Evolutionary conservation across 2,113 vertebrate genomes (phyloP).

Genomic region (Anas platyrhynchos): DNA sequence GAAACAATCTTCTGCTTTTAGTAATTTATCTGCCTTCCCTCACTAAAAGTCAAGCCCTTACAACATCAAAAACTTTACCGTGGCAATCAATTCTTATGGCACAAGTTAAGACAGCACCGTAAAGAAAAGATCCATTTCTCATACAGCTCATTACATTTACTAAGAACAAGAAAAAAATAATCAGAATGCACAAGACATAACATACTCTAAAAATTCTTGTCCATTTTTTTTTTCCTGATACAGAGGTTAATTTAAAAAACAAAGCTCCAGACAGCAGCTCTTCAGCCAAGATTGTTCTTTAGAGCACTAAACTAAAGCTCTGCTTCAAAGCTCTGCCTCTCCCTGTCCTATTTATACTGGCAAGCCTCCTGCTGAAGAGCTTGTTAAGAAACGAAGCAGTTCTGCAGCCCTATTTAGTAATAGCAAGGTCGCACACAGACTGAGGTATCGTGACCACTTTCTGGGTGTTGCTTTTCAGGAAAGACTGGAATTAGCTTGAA

Average conservation of each 20-base stretch:
- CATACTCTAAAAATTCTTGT: not conserved
- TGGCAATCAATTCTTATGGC: not conserved
- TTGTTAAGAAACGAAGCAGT: slow-evolving; percentile 22
- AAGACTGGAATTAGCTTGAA: not conserved
- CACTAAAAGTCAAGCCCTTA: not conserved
- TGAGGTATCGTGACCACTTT: not conserved
- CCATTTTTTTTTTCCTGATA: not conserved
- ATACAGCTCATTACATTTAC: not conserved
- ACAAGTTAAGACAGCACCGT: slow-evolving; percentile 13
- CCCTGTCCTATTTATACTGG: slow-evolving; percentile 33
- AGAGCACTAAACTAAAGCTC: not conserved
- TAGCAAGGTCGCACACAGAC: not conserved
- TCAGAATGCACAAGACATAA: not conserved
- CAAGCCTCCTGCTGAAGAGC: not conserved
- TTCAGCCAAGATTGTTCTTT: not conserved
- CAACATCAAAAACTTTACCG: slow-evolving; percentile 1
- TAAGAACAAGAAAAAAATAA: slow-evolving; percentile 10
- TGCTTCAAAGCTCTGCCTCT: slow-evolving; percentile 19
- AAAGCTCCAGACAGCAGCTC: not conserved
- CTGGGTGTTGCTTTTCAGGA: not conserved
- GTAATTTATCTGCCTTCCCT: not conserved
- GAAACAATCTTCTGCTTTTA: not conserved
- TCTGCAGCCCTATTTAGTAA: not conserved
- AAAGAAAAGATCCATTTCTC: slow-evolving; percentile 17
- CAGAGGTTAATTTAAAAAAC: slow-evolving; percentile 2